Base-by-base conservation (phyloP, 2,113 vertebrate species). In the Spizaetus ornatus region DNA sequence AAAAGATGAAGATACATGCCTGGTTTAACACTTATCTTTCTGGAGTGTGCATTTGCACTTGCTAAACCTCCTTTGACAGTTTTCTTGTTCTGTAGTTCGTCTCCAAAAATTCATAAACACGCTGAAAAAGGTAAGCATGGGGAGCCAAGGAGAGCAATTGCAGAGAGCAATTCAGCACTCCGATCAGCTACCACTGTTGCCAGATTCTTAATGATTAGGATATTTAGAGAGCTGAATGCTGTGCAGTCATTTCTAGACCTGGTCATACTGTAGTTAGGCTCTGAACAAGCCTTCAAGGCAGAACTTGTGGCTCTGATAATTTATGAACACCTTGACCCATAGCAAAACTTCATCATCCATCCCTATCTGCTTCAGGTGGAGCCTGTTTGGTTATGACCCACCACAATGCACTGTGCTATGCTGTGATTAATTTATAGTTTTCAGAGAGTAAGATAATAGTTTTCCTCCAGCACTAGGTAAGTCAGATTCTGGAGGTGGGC, bases 171-270 rank as follows among this genome's bases (percentile, higher is more conserved):
- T 58, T 82, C n/a, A 42, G n/a, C 45, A 76, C 7, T 13, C 36
- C 16, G 12, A 0, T 40, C n/a, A 10, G 38, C 20, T 48, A 8
- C 50, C 21, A 11, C 53, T 42, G 22, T 40, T 4, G 1, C 55
- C 27, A 36, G 17, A 56, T 58, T 58, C 20, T 32, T 45, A 9
- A n/a, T 18, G 31, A 18, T 66, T 16, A 9, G 47, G 23, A 9
- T 53, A n/a, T n/a, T 86, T 29, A 78, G 56, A 43, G 65, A 50
- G 16, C 50, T 55, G 32, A 78, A 38, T 58, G 43, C 43, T 7
- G 3, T 53, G 32, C 19, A 21, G 47, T 47, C 8, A 18, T 72
- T 63, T 66, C 48, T 66, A 29, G 59, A 82, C 13, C 65, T 81
- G 32, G 8, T 40, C 42, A 3, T 25, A 18, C 21, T 34, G 13